Conservation (phyloP, 2,797 vertebrate species). For the Periophthalmus magnuspinnatus region DNA sequence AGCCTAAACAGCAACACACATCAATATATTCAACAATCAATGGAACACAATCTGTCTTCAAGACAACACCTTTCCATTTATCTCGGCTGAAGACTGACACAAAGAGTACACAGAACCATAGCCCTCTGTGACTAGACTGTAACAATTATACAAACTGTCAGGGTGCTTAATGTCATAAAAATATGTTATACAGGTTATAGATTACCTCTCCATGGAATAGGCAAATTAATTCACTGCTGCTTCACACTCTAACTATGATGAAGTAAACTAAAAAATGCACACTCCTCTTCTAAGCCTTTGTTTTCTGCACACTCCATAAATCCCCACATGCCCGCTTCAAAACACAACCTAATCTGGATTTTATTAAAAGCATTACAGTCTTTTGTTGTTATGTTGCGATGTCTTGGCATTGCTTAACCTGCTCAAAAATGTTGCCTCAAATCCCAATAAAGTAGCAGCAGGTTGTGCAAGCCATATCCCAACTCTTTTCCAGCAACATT, state of each 20-base stretch:
- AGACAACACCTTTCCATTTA: not conserved
- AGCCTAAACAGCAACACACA: not conserved
- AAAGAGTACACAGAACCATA: not conserved
- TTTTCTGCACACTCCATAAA: constrained; percentile 29
- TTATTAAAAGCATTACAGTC: constrained; percentile 32
- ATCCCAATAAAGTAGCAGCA: constrained; percentile 7
- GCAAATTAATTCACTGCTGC: not conserved
- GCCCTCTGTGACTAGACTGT: not conserved
- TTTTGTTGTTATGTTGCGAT: constrained; percentile 33
- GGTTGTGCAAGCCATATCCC: not conserved
- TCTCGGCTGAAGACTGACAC: not conserved
- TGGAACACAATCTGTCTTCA: not conserved
- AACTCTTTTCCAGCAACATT: not conserved
- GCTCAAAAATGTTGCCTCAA: constrained; percentile 14
- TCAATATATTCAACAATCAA: too few relatives aligned
- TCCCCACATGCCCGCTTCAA: constrained; percentile 19
- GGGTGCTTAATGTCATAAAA: not conserved
- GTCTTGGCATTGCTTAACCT: constrained; percentile 23
- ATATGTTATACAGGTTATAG: not conserved
- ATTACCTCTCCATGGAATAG: not conserved
- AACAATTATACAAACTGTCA: not conserved
- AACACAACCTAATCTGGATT: constrained; percentile 42
- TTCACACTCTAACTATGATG: not conserved
- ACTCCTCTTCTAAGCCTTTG: constrained; percentile 10
- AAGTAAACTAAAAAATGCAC: not conserved